phyloP scores from a whole-genome alignment of 2,797 vertebrate species.

The Neoniphon sammara region DNA sequence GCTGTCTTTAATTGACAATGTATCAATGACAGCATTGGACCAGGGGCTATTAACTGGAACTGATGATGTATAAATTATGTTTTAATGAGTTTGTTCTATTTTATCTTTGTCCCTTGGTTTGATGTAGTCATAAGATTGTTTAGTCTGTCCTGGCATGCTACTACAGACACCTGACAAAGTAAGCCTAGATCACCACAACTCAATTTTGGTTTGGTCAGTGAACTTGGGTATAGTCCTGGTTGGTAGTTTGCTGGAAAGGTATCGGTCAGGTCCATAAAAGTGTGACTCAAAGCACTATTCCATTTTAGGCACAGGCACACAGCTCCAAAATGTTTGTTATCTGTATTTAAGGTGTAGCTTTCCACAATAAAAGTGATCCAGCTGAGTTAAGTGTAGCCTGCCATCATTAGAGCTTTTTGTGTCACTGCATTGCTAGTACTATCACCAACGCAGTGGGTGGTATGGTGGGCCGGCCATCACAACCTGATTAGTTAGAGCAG shows the following conservation, averaged over 20 bases:
- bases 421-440: not conserved
- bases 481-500: not conserved
- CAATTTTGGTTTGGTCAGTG: not conserved
- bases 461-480: slow-evolving; percentile 1
- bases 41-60: too few relatives aligned
- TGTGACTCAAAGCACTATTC: not conserved
- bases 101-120: not conserved
- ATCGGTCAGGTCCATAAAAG: not conserved
- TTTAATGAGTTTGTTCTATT: too few relatives aligned
- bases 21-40: too few relatives aligned
- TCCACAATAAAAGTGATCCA: slow-evolving; percentile 10
- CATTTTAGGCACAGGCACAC: not conserved
- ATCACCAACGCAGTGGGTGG: not conserved
- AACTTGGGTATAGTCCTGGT: not conserved
- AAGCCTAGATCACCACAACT: not conserved
- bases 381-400: not conserved
- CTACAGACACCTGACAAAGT: not conserved
- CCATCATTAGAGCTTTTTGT: slow-evolving; percentile 15
- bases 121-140: not conserved
- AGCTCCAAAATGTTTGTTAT: not conserved
- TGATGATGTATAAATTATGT: too few relatives aligned
- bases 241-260: not conserved
- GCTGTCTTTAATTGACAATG: too few relatives aligned
- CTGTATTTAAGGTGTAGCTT: not conserved
- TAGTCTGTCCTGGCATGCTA: not conserved